Evolutionary conservation across 2,888 invertebrate genomes (phyloP), one percentile per base, ranked within the genome.

Genomic region (Metacarcinus magister): DNA sequence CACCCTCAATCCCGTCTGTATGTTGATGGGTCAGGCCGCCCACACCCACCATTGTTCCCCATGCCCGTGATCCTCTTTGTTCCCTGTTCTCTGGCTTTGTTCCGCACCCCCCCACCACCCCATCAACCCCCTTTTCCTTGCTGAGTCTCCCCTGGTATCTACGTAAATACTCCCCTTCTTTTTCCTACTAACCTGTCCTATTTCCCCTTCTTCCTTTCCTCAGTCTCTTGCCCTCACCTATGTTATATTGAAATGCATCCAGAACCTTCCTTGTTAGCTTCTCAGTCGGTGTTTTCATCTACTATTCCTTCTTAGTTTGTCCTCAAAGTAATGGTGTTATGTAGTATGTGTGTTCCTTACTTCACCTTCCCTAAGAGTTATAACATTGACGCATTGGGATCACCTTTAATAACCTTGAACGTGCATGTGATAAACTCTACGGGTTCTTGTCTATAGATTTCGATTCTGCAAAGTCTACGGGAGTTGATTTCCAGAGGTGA

Each of bases 31-130:
- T 32, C 82, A 82, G 82, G 32, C 82, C 82, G 82, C 32, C 82
- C 82, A 82, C 82, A 82, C 82, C 82, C 82, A 13, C 82, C 82
- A 82, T 82, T 82, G 82, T 82, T 82, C 82, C 82, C 82, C 32
- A 32, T 82, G 82, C 82, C 82, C 82, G 82, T 82, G 82, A 82
- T 82, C 82, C 82, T 32, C 82, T 82, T 82, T 82, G 82, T 82
- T 82, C 82, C 82, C 7, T 32, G 82, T 13, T 82, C 82, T 32
- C 82, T 82, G 23, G 82, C 82, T 82, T 82, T 82, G 82, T 82
- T 82, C 82, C 82, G 82, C 82, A 32, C 28, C 82, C 82, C 82
- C 67, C 67, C 23, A 67, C 54, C 54, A 54, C 8, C 54, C 54
- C 54, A 54, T 39, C 67, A 75, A 75, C 75, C n/a, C 75, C 82